Evolutionary conservation across 2,797 vertebrate species (phyloP), one percentile per base, ranked within the genome.

Genomic region (Phylloscopus collybita): DNA sequence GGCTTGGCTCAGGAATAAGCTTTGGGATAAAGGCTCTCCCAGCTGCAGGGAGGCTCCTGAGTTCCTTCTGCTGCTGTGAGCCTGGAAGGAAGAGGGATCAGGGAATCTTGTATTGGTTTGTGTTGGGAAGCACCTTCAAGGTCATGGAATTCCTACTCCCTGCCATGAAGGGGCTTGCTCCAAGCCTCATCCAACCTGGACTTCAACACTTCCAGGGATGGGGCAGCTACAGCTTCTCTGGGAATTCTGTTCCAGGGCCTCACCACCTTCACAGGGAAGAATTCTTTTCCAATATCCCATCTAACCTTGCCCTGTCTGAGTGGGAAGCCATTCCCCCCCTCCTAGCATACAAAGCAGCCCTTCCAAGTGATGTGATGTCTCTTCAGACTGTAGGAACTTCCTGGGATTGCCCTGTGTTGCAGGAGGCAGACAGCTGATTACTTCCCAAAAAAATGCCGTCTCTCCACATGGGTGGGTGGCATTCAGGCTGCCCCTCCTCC

Each of bases 301-400:
- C 50, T 7, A 13, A 3, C 42, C 36, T 18, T 36, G 54, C 16
- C 19, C 42, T n/a, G 3, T 29, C 36, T 22, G 13, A 69, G 16
- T 10, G 26, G 49, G 56, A 69, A 62, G 16, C 22, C 27, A 4
- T 32, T 59, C 12, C 26, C 12, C 5, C 0, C 0, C 0, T 36
- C 26, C 62, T 10, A 4, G 34, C 7, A 6, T 18, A 18, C 64
- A n/a, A 44, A 51, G 3, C 13, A 1, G 5, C 20, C 50, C 6
- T 57, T 25, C 11, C 57, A 21, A 0, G 0, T 13, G 38, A 3
- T 1, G n/a, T 0, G 2, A 53, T 3, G 5, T n/a, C 21, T 90
- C 45, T 45, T 34, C 19, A 45, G 73, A 18, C 29, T 18, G 21
- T 3, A 18, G 50, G 10, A n/a, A 13, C 20, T 91, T 59, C 42